These are phyloP conservation scores for Montipora capitata DNA, from an alignment of 92 coral and sea anemone genomes.

Conservation along the genomic window DNA sequence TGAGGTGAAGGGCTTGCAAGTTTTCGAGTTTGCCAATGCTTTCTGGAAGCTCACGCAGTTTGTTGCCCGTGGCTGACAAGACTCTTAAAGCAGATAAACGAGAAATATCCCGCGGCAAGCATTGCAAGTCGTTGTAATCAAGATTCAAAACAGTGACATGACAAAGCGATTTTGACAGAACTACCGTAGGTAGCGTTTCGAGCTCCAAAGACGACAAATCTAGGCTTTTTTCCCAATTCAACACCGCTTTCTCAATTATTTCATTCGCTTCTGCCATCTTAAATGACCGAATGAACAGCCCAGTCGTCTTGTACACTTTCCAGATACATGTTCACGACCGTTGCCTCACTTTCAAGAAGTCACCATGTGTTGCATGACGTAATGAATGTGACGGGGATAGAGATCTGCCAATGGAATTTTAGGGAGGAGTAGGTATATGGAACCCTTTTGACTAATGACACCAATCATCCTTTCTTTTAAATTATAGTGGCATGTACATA, in stretches of 20 bases:
- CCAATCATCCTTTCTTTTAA: too few species aligned
- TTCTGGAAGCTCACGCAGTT: conserved; percentile 74
- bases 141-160: conserved; percentile 65
- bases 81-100: conserved; percentile 66
- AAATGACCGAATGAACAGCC: too few species aligned
- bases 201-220: conserved; percentile 77
- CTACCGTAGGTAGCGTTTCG: conserved; percentile 67
- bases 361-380: too few species aligned
- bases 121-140: conserved; percentile 87
- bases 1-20: conserved; percentile 78
- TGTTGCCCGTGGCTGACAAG: conserved; percentile 88
- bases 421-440: too few species aligned
- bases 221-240: conserved; percentile 35
- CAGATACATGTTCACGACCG: too few species aligned
- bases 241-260: conserved; percentile 46
- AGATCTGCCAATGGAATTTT: too few species aligned
- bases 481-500: too few species aligned
- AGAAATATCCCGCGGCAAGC: conserved; percentile 79
- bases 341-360: too few species aligned
- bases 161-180: conserved; percentile 58
- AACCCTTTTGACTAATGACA: too few species aligned
- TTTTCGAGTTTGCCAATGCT: conserved; percentile 51
- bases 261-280: conserved; percentile 64
- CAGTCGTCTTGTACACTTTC: too few species aligned
- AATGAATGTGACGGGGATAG: too few species aligned